Evolutionary conservation across 1,140 invertebrate species (phyloP).

Genomic region (Catajapyx aquilonaris): DNA sequence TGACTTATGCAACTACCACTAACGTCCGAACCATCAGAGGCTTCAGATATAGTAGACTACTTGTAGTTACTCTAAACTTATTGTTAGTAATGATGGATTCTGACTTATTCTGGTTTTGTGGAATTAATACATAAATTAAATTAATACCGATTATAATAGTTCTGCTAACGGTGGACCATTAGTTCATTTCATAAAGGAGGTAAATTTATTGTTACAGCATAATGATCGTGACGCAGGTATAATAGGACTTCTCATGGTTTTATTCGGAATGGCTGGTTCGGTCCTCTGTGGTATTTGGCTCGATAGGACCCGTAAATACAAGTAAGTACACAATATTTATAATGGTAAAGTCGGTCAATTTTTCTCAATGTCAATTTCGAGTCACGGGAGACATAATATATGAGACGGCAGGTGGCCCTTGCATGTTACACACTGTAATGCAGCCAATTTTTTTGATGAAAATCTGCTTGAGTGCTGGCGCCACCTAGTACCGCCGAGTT

Average conservation of each 20-base stretch:
- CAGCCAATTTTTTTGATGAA: background rate
- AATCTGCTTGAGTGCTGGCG: background rate
- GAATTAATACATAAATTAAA: too few relatives aligned
- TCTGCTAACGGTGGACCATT: too few relatives aligned
- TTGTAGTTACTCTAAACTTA: too few relatives aligned
- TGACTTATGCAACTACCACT: too few relatives aligned
- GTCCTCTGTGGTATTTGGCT: conserved; percentile 67
- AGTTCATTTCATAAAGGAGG: too few relatives aligned
- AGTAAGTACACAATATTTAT: conserved; percentile 29
- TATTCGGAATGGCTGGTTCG: conserved; percentile 74
- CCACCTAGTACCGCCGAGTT: background rate
- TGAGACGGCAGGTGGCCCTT: background rate
- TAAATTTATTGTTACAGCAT: too few relatives aligned
- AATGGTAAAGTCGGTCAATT: background rate
- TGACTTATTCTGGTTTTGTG: too few relatives aligned
- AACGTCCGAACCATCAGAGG: too few relatives aligned
- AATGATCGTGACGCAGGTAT: too few relatives aligned
- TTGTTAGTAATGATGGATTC: too few relatives aligned
- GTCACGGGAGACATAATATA: background rate
- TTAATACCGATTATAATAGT: too few relatives aligned
- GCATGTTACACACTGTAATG: conserved; percentile 1
- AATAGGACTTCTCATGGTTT: conserved; percentile 71
- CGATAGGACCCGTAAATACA: conserved; percentile 63
- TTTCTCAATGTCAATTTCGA: conserved; percentile 1
- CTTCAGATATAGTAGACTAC: too few relatives aligned